These are phyloP conservation scores for Eublepharis macularius DNA, from an alignment of 2,113 vertebrate species.

Conservation along the genomic window DNA sequence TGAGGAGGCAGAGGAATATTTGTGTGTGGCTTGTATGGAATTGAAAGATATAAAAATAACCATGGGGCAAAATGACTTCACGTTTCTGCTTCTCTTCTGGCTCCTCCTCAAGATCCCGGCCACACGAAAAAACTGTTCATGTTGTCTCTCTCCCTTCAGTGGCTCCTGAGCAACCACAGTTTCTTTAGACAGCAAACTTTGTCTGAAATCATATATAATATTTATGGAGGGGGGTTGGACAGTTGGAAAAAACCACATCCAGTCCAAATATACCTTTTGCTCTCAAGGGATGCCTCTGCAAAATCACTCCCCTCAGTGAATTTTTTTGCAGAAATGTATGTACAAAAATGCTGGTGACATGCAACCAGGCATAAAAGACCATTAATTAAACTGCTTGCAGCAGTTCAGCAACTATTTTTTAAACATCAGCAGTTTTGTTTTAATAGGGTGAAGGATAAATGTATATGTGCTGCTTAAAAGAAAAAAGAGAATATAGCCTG, in stretches of 20 bases:
- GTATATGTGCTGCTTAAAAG: neutral
- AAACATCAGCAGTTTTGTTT: too few species aligned
- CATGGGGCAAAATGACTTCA: neutral
- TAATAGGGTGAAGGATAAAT: neutral
- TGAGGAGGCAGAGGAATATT: rapidly evolving
- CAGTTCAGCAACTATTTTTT: too few species aligned
- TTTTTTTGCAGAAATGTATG: neutral
- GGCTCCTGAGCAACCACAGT: neutral
- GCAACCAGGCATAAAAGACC: too few species aligned
- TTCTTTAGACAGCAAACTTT: neutral
- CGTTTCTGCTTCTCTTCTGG: rapidly evolving
- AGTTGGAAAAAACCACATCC: neutral
- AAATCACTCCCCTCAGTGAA: neutral
- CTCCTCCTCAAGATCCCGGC: constrained; percentile 21
- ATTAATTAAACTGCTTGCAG: too few species aligned
- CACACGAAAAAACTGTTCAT: neutral
- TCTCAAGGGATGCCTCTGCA: neutral
- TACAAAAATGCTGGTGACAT: too few species aligned
- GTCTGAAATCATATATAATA: neutral
- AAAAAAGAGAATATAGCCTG: neutral
- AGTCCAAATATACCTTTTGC: neutral
- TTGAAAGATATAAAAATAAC: neutral
- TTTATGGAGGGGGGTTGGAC: neutral
- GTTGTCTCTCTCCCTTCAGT: neutral
- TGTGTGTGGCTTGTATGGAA: neutral